Evolutionary conservation across 2,113 vertebrate genomes (phyloP).

Genomic region (Bettongia penicillata): DNA sequence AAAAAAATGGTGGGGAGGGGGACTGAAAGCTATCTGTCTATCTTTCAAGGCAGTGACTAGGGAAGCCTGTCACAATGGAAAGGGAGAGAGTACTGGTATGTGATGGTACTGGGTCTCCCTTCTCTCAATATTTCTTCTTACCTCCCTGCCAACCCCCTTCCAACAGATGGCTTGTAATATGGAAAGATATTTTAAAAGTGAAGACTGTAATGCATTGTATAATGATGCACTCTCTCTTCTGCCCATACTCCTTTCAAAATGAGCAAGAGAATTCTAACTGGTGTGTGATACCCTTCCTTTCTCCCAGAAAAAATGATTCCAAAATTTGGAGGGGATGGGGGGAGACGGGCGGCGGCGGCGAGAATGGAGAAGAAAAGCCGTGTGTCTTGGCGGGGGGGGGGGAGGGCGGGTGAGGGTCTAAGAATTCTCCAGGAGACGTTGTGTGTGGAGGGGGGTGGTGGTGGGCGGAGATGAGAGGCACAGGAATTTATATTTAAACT

Average conservation of each 20-base stretch:
- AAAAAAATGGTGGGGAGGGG: background rate
- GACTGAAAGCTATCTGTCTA: background rate
- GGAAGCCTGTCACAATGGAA: conserved; percentile 24
- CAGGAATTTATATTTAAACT: background rate
- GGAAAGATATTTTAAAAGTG: conserved; percentile 61
- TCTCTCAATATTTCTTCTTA: background rate
- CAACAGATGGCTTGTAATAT: conserved; percentile 75
- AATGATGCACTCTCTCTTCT: conserved; percentile 77
- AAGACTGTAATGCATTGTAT: conserved; percentile 73
- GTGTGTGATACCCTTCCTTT: conserved; percentile 71
- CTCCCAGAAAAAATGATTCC: conserved; percentile 74
- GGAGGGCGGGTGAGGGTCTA: background rate
- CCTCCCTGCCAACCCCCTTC: conserved; percentile 31
- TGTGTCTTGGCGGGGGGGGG: conserved; percentile 28
- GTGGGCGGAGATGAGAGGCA: background rate
- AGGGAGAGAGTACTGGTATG: background rate
- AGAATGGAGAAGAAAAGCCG: conserved; percentile 34
- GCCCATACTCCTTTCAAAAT: conserved; percentile 79
- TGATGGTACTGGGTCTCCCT: background rate
- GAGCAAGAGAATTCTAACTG: conserved; percentile 77
- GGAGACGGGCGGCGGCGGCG: conserved; percentile 19
- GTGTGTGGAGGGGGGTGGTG: conserved; percentile 42
- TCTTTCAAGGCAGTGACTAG: conserved; percentile 1
- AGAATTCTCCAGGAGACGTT: background rate
- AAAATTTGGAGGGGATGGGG: conserved; percentile 69